Conservation (phyloP, 30 jellyfish, hydroid and myxozoan species). For the Calvadosia cruxmelitensis region DNA sequence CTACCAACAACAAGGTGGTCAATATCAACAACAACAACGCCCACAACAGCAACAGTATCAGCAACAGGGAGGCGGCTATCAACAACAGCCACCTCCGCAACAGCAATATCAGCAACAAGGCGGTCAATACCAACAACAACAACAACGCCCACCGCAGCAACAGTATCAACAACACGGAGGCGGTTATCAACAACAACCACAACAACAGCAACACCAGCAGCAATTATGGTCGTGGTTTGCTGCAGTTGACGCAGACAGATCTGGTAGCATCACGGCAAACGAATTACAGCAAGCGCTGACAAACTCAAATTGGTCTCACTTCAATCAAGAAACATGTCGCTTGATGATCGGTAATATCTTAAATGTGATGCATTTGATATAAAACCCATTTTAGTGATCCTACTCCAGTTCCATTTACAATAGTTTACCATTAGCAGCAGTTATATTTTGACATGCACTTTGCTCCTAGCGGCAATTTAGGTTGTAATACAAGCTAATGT, state of each 20-base stretch:
- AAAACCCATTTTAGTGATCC: too few species aligned
- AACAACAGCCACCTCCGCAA: conserved; percentile 25
- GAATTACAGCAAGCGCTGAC: conserved; percentile 37
- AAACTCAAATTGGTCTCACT: conserved; percentile 49
- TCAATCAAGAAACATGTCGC: conserved; percentile 59
- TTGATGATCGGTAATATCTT: conserved; percentile 36
- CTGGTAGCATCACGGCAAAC: conserved; percentile 39
- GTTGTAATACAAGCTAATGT: too few species aligned
- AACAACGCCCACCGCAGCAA: neutral
- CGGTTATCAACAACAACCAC: neutral
- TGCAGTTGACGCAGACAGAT: conserved; percentile 40
- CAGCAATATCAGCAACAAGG: conserved; percentile 10
- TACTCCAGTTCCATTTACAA: too few species aligned
- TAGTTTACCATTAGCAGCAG: too few species aligned
- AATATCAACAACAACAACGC: conserved; percentile 2
- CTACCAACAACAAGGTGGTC: neutral
- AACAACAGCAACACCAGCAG: neutral
- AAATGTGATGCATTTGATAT: too few species aligned
- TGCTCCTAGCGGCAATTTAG: too few species aligned
- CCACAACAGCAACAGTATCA: conserved; percentile 22
- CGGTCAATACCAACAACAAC: neutral
- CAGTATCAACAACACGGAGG: neutral
- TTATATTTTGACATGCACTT: too few species aligned
- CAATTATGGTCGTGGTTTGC: conserved; percentile 41
- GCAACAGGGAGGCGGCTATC: conserved; percentile 41